Conservation (phyloP, 2,113 vertebrate genomes). For the Leucopternis melanops region DNA sequence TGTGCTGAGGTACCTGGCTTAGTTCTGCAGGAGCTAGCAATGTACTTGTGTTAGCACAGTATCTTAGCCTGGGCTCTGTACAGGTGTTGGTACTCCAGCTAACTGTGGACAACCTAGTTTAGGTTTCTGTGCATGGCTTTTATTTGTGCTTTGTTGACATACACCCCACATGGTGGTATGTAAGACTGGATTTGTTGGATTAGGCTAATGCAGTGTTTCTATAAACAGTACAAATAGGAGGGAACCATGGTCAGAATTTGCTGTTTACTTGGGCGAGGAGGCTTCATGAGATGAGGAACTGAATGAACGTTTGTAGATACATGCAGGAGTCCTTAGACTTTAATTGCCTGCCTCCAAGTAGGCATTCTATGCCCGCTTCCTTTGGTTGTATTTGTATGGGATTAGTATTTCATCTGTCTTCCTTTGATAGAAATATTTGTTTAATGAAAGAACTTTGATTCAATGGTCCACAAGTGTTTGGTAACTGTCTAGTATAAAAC, state of each 20-base stretch:
- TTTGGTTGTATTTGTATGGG: not conserved
- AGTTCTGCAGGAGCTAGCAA: not conserved
- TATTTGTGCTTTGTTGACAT: not conserved
- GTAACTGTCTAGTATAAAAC: too few species aligned
- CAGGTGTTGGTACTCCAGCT: not conserved
- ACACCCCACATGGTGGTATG: not conserved
- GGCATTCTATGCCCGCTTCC: not conserved
- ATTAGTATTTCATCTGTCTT: not conserved
- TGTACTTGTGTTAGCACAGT: not conserved
- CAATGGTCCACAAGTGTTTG: too few species aligned
- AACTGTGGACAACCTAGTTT: not conserved
- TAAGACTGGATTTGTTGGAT: not conserved
- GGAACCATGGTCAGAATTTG: not conserved
- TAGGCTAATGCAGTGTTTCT: not conserved
- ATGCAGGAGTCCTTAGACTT: not conserved
- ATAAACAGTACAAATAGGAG: not conserved
- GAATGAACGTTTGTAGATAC: not conserved
- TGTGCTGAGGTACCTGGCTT: not conserved
- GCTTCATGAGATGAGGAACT: not conserved
- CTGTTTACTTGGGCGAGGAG: not conserved
- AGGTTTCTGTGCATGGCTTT: not conserved
- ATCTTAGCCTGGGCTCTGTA: not conserved
- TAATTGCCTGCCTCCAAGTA: not conserved
- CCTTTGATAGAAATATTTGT: not conserved
- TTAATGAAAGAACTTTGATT: not conserved